Evolutionary conservation across 2,113 vertebrate species (phyloP).

Genomic region (Peromyscus polionotus): DNA sequence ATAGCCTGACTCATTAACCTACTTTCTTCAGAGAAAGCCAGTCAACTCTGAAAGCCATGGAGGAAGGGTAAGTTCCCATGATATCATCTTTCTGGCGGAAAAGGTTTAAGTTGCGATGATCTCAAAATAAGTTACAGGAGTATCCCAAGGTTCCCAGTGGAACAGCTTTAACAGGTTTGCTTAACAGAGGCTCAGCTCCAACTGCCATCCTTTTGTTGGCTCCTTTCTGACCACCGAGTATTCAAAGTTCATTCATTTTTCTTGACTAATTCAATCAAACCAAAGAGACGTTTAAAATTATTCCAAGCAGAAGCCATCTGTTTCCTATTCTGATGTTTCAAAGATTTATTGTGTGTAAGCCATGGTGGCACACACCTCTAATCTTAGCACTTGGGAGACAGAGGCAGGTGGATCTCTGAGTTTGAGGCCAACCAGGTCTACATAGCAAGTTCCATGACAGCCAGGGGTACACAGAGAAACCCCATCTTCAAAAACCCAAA

Average conservation of each 20-base stretch:
- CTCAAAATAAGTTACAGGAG: background rate
- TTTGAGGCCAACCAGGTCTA: background rate
- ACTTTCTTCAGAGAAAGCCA: conserved; percentile 52
- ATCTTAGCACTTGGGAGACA: background rate
- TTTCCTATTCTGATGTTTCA: conserved; percentile 47
- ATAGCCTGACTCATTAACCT: conserved; percentile 52
- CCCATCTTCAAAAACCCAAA: background rate
- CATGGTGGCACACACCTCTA: background rate
- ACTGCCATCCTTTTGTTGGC: background rate
- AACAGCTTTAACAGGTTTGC: background rate
- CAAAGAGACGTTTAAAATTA: conserved; percentile 55
- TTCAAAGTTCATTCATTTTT: conserved; percentile 40
- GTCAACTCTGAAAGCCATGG: conserved; percentile 45
- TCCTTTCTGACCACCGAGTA: conserved; percentile 24
- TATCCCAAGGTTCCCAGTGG: background rate
- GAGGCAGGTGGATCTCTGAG: background rate
- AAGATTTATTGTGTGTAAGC: background rate
- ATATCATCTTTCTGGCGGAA: conserved; percentile 40
- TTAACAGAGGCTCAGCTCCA: background rate
- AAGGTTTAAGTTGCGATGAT: background rate
- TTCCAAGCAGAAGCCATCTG: background rate
- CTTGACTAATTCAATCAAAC: conserved; percentile 30
- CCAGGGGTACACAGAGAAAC: background rate
- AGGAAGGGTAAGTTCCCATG: background rate
- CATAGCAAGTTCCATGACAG: background rate